phyloP scores from a whole-genome alignment of 2,888 invertebrate species.

The Ophion ventricosus region DNA sequence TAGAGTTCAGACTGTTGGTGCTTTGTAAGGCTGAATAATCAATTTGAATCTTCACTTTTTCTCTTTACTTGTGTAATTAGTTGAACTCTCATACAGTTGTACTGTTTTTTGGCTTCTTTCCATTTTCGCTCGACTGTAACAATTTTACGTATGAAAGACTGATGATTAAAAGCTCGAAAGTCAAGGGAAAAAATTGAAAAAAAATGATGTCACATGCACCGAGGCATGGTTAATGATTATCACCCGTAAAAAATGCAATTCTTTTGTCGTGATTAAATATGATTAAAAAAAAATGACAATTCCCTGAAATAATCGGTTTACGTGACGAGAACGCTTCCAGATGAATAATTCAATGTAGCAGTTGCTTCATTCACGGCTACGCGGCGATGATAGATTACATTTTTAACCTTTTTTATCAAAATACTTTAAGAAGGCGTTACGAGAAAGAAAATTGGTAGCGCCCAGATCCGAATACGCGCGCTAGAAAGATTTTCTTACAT shows the following conservation, averaged over 20 bases:
- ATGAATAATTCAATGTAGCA: conserved; percentile 2
- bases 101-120: neutral
- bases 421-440: conserved; percentile 27
- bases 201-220: neutral
- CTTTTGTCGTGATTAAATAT: neutral
- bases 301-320: neutral
- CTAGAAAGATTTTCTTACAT: conserved; percentile 55
- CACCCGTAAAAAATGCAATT: too few species aligned
- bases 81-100: neutral
- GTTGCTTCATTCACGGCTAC: conserved; percentile 4
- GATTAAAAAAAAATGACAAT: neutral
- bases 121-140: neutral
- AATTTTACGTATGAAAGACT: neutral
- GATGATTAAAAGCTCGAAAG: neutral
- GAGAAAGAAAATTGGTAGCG: conserved; percentile 44
- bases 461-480: conserved; percentile 18
- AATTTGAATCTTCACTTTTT: neutral
- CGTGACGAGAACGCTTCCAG: neutral
- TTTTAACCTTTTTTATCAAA: conserved; percentile 40
- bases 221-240: neutral
- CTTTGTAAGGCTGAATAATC: neutral
- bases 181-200: neutral
- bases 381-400: conserved; percentile 17
- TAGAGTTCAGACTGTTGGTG: neutral
- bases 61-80: neutral